Evolutionary conservation across 2,888 invertebrate genomes (phyloP).

Genomic region (Leucania comma): DNA sequence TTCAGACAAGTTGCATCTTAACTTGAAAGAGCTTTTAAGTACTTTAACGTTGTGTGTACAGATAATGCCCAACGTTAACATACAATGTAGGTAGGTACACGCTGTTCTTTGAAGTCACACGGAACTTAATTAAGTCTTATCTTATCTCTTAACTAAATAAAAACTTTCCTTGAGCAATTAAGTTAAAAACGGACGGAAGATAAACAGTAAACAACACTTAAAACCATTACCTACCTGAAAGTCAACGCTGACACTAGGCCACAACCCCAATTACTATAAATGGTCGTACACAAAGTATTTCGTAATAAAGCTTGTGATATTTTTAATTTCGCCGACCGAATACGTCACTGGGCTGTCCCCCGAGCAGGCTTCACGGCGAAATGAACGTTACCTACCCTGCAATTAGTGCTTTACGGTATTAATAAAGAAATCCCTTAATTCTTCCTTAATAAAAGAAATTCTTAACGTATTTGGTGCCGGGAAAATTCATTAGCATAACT

Average conservation of each 20-base stretch:
- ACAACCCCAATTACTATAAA: slow-evolving; percentile 14
- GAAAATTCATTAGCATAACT: slow-evolving; percentile 69
- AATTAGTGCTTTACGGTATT: slow-evolving; percentile 82
- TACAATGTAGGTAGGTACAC: slow-evolving; percentile 27
- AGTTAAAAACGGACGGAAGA: slow-evolving; percentile 5
- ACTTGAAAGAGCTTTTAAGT: slow-evolving; percentile 16
- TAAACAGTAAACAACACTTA: slow-evolving; percentile 7
- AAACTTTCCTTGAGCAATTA: slow-evolving; percentile 33
- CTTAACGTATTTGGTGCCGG: slow-evolving; percentile 65
- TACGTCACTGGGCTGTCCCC: slow-evolving; percentile 72
- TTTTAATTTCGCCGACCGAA: slow-evolving; percentile 34
- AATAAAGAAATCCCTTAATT: slow-evolving; percentile 83
- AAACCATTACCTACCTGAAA: slow-evolving; percentile 20
- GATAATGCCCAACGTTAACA: slow-evolving; percentile 12
- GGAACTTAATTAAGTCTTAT: slow-evolving; percentile 41
- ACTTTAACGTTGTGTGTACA: slow-evolving; percentile 12
- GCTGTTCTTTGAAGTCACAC: slow-evolving; percentile 31
- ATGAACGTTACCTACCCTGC: slow-evolving; percentile 78
- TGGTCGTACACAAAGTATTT: slow-evolving; percentile 24
- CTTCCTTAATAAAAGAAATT: slow-evolving; percentile 78
- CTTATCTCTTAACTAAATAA: slow-evolving; percentile 32
- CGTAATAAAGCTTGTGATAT: slow-evolving; percentile 13
- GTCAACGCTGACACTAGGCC: slow-evolving; percentile 20
- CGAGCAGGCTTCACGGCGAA: slow-evolving; percentile 73
- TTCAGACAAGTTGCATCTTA: background rate